Evolutionary conservation across 2,888 invertebrate species (phyloP), one percentile per base, ranked within the genome.

Genomic region (Villa cingulata): DNA sequence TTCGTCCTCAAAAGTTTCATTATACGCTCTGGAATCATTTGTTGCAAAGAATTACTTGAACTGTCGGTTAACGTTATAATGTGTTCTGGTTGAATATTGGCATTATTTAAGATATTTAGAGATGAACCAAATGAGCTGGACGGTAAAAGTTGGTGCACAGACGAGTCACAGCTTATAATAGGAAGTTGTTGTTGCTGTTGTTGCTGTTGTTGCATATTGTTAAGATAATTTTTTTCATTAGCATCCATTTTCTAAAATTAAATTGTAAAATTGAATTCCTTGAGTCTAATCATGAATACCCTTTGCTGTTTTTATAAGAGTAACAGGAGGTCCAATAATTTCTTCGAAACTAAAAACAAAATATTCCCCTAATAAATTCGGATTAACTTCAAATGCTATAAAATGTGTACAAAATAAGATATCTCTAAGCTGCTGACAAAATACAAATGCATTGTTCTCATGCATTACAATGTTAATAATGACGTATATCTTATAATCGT

Each of bases 401-500:
- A 23, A 37, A 17, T 45, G 20, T n/a, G 39, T 39, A 15, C 29
- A 19, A 29, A 15, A 45, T 4, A 23, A 10, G 5, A 29, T 39
- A 14, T 38, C 3, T 17, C 32, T 38, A 19, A 45, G 15, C 39
- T 38, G 17, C 29, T 45, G 45, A 17, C 43, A 37, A 43, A 36
- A 41, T 15, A 41, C 17, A 16, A 29, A 49, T 43, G 43, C 32
- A 20, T 32, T n/a, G 27, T 37, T 16, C 19, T 45, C 46, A 45
- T 42, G n/a, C 15, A 46, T 15, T 29, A 52, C 41, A 12, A 52
- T 52, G 46, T 52, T 38, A 23, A 48, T 29, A 42, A 50, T 51
- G 12, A 41, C 32, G 44, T 51, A 44, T 43, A 53, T 37, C 34
- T 38, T 10, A 23, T 49, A n/a, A 45, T 53, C 53, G 32, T 45